Conservation (phyloP, 2,888 invertebrate genomes). For the Nemapogon koenigi region DNA sequence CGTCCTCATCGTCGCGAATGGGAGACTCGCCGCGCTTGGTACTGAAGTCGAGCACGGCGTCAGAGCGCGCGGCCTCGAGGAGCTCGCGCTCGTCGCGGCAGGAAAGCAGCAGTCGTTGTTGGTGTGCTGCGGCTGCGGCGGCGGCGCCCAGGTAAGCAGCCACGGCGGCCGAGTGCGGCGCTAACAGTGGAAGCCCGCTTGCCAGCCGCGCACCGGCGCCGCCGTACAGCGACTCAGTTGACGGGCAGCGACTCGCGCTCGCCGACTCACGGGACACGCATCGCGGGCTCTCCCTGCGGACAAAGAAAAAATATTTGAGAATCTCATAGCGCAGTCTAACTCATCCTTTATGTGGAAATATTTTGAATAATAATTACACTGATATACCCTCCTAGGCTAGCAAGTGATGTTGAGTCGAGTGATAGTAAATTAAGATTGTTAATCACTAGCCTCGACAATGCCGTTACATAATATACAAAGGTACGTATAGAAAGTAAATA, state of each 20-base stretch:
- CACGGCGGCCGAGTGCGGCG: conserved; percentile 83
- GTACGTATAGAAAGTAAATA: no score
- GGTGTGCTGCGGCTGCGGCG: conserved; percentile 71
- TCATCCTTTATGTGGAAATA: background rate
- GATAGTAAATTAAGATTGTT: no score
- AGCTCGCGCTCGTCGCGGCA: conserved; percentile 79
- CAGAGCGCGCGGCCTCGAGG: conserved; percentile 64
- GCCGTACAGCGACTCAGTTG: conserved; percentile 78
- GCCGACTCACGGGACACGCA: conserved; percentile 85
- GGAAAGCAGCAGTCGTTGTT: conserved; percentile 79
- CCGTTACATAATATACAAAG: no score
- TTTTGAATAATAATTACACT: no score
- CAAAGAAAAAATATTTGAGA: conserved; percentile 31
- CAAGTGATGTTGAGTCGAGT: no score
- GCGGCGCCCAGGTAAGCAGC: conserved; percentile 81
- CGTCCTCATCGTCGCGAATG: conserved; percentile 65
- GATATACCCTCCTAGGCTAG: no score
- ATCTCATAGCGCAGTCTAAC: no score
- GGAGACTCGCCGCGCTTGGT: conserved; percentile 69
- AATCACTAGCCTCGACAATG: no score
- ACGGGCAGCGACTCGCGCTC: conserved; percentile 76
- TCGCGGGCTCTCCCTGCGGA: conserved; percentile 82
- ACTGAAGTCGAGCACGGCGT: conserved; percentile 82
- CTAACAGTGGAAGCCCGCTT: conserved; percentile 73
- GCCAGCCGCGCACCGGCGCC: conserved; percentile 58